phyloP scores from a whole-genome alignment of 92 coral and sea anemone genomes.

The Phenganax stokvisi region DNA sequence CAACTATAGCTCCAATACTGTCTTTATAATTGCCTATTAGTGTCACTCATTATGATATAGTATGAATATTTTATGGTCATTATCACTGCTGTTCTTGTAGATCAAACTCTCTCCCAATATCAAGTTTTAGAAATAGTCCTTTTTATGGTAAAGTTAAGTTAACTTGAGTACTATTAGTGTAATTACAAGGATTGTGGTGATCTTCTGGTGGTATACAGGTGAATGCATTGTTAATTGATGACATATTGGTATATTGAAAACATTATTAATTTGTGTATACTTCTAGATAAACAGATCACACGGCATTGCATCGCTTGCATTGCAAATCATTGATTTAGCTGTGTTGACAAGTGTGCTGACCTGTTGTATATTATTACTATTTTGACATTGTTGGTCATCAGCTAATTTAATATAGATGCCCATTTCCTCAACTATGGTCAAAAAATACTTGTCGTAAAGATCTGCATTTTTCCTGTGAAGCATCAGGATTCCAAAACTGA shows the following conservation, averaged over 20 bases:
- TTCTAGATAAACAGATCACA: not conserved
- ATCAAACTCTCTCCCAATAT: too few relatives aligned
- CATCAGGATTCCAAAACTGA: too few relatives aligned
- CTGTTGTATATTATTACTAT: not conserved
- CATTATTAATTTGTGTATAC: not conserved
- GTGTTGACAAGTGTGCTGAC: not conserved
- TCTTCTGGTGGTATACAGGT: not conserved
- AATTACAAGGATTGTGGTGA: too few relatives aligned
- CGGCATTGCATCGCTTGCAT: not conserved
- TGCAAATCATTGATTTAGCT: not conserved
- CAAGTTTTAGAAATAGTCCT: too few relatives aligned
- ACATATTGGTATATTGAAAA: not conserved
- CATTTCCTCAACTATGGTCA: too few relatives aligned
- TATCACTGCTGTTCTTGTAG: not conserved
- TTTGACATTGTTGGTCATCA: not conserved
- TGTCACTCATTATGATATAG: not conserved
- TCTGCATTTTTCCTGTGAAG: too few relatives aligned
- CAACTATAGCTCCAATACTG: not conserved
- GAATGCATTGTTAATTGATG: constrained; percentile 10
- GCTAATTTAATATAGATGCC: too few relatives aligned
- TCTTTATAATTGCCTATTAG: constrained; percentile 13
- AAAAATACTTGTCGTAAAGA: too few relatives aligned
- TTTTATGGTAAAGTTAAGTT: too few relatives aligned
- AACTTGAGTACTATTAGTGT: too few relatives aligned
- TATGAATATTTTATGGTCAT: not conserved